Evolutionary conservation across 2,888 invertebrate species (phyloP), one percentile per base, ranked within the genome.

Genomic region (Andrena haemorrhoa): DNA sequence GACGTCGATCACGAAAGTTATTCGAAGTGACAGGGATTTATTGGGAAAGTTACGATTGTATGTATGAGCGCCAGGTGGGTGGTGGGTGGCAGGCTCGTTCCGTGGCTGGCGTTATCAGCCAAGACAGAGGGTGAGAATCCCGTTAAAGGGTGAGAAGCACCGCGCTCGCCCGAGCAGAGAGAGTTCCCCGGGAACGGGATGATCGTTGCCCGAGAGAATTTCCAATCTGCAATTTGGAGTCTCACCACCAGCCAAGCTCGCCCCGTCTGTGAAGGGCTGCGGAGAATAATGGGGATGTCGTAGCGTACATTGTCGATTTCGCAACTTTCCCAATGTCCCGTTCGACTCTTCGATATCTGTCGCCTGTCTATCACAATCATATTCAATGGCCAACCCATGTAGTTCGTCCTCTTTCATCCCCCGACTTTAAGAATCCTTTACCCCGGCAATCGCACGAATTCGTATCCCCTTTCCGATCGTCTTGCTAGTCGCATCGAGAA

Each of bases 11-110:
- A 88, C 86, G 84, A 81, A 87, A 89, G 89, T 90, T 90, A 87
- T 87, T 87, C 86, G 75, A 82, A 82, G 86, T 86, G 90, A 88
- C 88, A 86, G 82, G 80, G 88, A 90, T 90, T 90, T 90, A 90
- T 90, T 90, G 90, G 79, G 71, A 89, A 89, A 90, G 90, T 90
- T 90, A 85, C 87, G 87, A 89, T 88, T 89, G 89, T 89, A 89
- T 87, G 88, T 85, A 83, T 73, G 79, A 89, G 85, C 64, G 73
- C 68, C 80, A 69, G 82, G 66, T 60, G 76, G 78, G 71, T 58
- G 75, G 82, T 16, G 60, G 60, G 60, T 51, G 64, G 51, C 10
- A 68, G 61, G 64, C 81, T 74, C 73, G 77, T 86, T 79, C 83
- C 71, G 86, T 65, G 68, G 80, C 78, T 84, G 74, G 51, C 65